Conservation (phyloP, 1,140 invertebrate genomes). For the Gonioctena quinquepunctata region DNA sequence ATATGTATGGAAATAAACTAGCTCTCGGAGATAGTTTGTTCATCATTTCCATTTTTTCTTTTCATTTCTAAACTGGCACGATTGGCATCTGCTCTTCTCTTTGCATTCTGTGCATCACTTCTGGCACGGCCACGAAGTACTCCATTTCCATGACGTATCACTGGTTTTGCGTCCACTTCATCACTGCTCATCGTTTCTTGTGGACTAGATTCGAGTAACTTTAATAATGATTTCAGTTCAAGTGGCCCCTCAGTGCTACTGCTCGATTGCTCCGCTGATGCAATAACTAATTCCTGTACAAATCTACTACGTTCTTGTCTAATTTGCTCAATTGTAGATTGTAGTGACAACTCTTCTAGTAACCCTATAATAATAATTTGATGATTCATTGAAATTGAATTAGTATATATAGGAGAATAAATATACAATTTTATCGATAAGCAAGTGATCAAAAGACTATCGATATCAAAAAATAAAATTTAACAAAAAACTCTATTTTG, state of each 20-base stretch:
- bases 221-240: slow-evolving; percentile 23
- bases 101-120: slow-evolving; percentile 46
- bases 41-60: background rate
- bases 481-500: too few relatives aligned
- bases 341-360: slow-evolving; percentile 47
- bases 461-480: too few relatives aligned
- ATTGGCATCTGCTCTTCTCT: slow-evolving; percentile 46
- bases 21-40: background rate
- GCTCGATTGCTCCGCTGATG: slow-evolving; percentile 22
- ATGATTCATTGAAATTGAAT: too few relatives aligned
- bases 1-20: slow-evolving; percentile 3
- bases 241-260: slow-evolving; percentile 19
- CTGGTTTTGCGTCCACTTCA: slow-evolving; percentile 23
- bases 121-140: slow-evolving; percentile 44
- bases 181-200: slow-evolving; percentile 7
- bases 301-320: slow-evolving; percentile 46
- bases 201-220: slow-evolving; percentile 30
- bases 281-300: slow-evolving; percentile 49
- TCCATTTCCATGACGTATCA: slow-evolving; percentile 22
- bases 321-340: slow-evolving; percentile 38
- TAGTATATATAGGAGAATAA: too few relatives aligned
- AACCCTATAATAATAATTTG: slow-evolving; percentile 30
- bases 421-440: too few relatives aligned
- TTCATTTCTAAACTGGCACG: slow-evolving; percentile 8
- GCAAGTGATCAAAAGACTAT: too few relatives aligned